Evolutionary conservation across 1,140 invertebrate genomes (phyloP).

Genomic region (Oryctes rhinoceros): DNA sequence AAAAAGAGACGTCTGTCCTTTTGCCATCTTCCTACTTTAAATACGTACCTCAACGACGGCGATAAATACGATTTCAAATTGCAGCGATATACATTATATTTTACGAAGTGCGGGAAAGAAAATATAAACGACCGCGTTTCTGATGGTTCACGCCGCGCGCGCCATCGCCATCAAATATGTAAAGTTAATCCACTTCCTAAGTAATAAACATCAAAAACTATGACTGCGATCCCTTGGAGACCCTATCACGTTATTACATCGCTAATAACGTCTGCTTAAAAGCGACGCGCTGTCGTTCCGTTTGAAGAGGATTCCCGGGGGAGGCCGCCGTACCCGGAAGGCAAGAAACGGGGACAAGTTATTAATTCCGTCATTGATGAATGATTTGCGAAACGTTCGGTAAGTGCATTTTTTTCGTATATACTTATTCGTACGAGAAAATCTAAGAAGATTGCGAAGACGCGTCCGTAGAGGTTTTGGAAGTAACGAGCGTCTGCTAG

Average conservation of each 20-base stretch:
- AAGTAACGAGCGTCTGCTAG: too few species aligned
- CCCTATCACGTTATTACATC: constrained; percentile 34
- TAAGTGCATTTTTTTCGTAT: too few species aligned
- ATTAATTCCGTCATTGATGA: constrained; percentile 17
- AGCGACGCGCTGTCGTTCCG: constrained; percentile 22
- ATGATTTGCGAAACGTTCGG: background rate
- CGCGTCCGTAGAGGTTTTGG: too few species aligned
- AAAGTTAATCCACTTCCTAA: constrained; percentile 36
- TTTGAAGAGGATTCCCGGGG: constrained; percentile 22
- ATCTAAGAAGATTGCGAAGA: too few species aligned
- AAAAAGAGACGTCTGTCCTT: too few species aligned
- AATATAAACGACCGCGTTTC: background rate
- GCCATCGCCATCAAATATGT: constrained; percentile 14
- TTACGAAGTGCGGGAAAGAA: constrained; percentile 20
- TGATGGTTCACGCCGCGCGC: background rate
- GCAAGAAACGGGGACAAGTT: constrained; percentile 20
- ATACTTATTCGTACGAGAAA: too few species aligned
- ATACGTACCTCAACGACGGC: too few species aligned
- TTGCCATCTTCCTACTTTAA: too few species aligned
- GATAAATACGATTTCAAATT: background rate
- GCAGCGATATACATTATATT: constrained; percentile 24
- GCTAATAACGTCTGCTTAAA: constrained; percentile 36
- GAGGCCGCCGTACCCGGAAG: background rate
- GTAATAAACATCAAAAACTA: constrained; percentile 38
- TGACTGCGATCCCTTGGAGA: constrained; percentile 27